A percentile compares a stretch with the other conserved stretches of the same genome.
phyloP scores from a whole-genome alignment of 2,113 vertebrate species.

The Plestiodon gilberti region DNA sequence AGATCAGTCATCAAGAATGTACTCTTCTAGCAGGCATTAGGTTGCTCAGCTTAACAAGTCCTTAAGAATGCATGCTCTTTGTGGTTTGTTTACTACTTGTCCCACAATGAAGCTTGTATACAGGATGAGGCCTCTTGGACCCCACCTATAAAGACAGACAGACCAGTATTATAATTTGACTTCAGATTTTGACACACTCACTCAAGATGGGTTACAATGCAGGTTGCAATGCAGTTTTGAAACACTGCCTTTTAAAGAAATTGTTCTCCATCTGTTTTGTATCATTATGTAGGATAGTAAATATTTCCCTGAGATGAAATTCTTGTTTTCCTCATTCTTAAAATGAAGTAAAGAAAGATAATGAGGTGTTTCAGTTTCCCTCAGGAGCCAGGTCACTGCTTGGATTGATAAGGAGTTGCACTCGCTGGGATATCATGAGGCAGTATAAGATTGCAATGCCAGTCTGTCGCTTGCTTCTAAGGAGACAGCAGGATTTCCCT shows the following conservation, averaged over 20 bases:
- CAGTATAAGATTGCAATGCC: not conserved
- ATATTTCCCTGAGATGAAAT: not conserved
- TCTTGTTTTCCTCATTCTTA: not conserved
- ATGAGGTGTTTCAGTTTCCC: not conserved
- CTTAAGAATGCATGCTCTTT: too few species aligned
- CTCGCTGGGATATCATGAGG: not conserved
- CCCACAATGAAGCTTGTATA: not conserved
- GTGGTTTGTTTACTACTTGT: not conserved
- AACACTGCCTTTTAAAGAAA: not conserved
- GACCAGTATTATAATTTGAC: not conserved
- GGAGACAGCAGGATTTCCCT: not conserved
- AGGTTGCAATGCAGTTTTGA: fast-evolving
- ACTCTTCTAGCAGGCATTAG: not conserved
- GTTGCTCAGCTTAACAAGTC: not conserved
- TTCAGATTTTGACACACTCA: not conserved
- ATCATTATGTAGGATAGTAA: not conserved
- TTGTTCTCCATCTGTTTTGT: not conserved
- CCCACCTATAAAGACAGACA: not conserved
- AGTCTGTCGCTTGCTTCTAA: not conserved
- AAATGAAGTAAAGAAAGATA: not conserved
- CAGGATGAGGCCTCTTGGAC: not conserved
- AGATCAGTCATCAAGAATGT: not conserved
- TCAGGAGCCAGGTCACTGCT: not conserved
- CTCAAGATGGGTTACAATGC: not conserved
- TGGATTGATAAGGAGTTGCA: not conserved